Evolutionary conservation across 2,113 vertebrate genomes (phyloP), one percentile per base, ranked within the genome.

Genomic region (Pangasianodon gigas): DNA sequence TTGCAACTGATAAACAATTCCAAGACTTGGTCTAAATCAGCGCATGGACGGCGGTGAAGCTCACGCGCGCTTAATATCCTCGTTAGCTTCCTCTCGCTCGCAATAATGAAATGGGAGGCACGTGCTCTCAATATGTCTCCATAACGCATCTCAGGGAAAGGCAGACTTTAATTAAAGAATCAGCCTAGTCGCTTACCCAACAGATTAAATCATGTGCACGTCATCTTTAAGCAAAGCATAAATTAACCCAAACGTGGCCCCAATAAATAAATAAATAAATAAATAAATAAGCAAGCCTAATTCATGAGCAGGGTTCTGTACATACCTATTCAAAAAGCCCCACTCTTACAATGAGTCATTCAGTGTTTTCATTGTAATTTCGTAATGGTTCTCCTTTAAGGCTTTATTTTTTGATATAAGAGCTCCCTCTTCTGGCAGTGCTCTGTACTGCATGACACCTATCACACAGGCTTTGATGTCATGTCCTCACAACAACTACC

Each of bases 291-390:
- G 21, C 1, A n/a, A n/a, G 48, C 19, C 26, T 54, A 81, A 52
- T 54, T 81, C 5, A n/a, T 54, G 51, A 21, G 14, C 77, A 37
- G 69, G 32, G 2, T 21, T 77, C 3, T 77, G 3, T 5, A 44
- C 19, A 44, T 44, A 41, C 37, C 67, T 48, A 74, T 44, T 90
- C 46, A 85, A 80, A 90, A 75, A 87, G 18, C 56, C 60, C 48
- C 14, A 87, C 65, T 87, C 79, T 90, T 79, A 60, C 77, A 77
- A 90, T 83, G 89, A 91, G 65, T 88, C 91, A 84, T 89, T 92
- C 87, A 92, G 48, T 52, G 79, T 92, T 86, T 89, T 56, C 24
- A 85, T 77, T 88, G 14, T 83, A 86, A 88, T 90, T 87, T 84
- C 67, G 26, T 86, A 87, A 89, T 65, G 60, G 9, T n/a, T 16